Conservation (phyloP, 2,797 vertebrate genomes). For the Cyprinodon diabolis region DNA sequence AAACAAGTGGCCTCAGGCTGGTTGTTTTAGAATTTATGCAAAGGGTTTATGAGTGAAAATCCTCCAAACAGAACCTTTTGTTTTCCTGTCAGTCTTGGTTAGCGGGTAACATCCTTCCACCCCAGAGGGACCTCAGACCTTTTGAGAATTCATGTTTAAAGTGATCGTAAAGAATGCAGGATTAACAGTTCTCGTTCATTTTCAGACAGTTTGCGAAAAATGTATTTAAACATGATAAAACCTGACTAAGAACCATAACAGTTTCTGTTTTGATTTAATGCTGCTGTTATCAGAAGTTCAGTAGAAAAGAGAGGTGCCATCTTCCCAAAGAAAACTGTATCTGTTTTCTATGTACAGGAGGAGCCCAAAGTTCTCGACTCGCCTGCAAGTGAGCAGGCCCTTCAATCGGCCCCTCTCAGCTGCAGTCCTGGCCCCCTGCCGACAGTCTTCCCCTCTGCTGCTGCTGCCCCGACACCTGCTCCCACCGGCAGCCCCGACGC, state of each 20-base stretch:
- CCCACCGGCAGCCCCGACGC: conserved; percentile 55
- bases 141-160: background rate
- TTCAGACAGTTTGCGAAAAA: background rate
- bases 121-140: background rate
- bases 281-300: background rate
- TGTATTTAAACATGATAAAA: background rate
- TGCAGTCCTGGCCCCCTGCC: conserved; percentile 65
- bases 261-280: background rate
- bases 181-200: background rate
- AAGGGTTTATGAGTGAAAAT: background rate
- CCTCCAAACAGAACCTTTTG: background rate
- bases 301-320: background rate
- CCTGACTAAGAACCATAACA: background rate
- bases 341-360: conserved; percentile 53
- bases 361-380: conserved; percentile 80
- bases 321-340: background rate
- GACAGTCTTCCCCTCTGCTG: conserved; percentile 43
- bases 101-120: background rate
- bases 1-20: conserved; percentile 9
- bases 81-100: background rate
- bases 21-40: conserved; percentile 3
- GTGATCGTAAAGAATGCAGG: background rate
- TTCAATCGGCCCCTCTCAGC: conserved; percentile 55
- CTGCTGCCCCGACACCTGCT: conserved; percentile 35
- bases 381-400: conserved; percentile 76